Evolutionary conservation across 2,113 vertebrate species (phyloP).

Genomic region (Blennius ocellaris): DNA sequence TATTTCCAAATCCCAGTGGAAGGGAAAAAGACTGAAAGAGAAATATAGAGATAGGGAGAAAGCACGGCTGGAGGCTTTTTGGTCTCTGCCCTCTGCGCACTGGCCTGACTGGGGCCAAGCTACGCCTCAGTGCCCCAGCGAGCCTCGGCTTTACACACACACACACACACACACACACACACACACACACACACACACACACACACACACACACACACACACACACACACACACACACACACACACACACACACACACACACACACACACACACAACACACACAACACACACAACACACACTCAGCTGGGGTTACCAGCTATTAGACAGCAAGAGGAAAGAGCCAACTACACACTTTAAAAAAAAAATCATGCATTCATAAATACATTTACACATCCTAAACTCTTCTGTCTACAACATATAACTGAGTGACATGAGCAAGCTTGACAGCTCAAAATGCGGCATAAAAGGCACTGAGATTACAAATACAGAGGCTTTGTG

Average conservation of each 20-base stretch:
- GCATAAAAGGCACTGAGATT: conserved; percentile 46
- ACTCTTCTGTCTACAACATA: conserved; percentile 57
- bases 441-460: conserved; percentile 67
- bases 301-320: conserved; percentile 83
- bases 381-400: conserved; percentile 77
- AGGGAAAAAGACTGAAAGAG: conserved; percentile 57
- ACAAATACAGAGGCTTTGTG: conserved; percentile 40
- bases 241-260: no score
- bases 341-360: conserved; percentile 75
- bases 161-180: conserved; percentile 45
- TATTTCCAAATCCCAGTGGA: conserved; percentile 76
- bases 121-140: conserved; percentile 82
- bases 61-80: conserved; percentile 83
- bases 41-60: conserved; percentile 48
- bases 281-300: conserved; percentile 30
- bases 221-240: no score
- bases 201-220: no score
- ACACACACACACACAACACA: no score
- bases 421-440: conserved; percentile 57
- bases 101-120: conserved; percentile 85
- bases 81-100: conserved; percentile 80
- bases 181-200: conserved; percentile 71
- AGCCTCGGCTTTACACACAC: conserved; percentile 78
- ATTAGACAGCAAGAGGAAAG: conserved; percentile 81
- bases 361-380: conserved; percentile 80